phyloP scores from a whole-genome alignment of 2,888 invertebrate species.

The Drepanosiphum platanoidis region DNA sequence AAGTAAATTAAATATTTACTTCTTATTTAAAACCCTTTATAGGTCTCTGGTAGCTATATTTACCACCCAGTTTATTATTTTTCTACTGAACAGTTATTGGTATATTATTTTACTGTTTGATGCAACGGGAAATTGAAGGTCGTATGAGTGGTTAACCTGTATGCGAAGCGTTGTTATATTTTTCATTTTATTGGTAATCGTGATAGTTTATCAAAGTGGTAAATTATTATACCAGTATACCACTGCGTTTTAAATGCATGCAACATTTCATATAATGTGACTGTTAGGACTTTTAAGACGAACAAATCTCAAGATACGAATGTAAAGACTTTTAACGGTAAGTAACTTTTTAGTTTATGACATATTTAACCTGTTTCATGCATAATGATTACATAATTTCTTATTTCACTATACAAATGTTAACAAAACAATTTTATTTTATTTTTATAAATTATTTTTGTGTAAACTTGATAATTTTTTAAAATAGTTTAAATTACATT shows the following conservation, averaged over 20 bases:
- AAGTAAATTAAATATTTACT: no score
- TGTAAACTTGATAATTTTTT: background rate
- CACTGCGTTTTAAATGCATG: background rate
- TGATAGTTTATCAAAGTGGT: constrained; percentile 1
- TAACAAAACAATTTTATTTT: background rate
- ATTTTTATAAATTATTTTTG: no score
- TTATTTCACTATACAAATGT: background rate
- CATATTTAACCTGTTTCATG: background rate
- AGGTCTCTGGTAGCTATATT: constrained; percentile 21
- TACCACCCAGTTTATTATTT: constrained; percentile 26
- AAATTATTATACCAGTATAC: constrained; percentile 28
- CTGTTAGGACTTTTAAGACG: background rate
- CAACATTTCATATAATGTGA: background rate
- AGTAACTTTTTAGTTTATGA: constrained; percentile 18
- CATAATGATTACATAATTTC: background rate
- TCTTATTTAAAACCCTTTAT: background rate
- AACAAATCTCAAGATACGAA: background rate
- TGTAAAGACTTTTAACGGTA: constrained; percentile 12
- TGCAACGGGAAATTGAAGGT: background rate
- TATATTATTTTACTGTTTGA: constrained; percentile 14
- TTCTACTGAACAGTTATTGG: constrained; percentile 8
- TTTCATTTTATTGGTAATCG: background rate
- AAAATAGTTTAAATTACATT: background rate
- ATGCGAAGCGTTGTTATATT: background rate
- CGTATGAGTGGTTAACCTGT: background rate